Conservation (phyloP, 2,888 invertebrate genomes). For the Chironomus riparius region DNA sequence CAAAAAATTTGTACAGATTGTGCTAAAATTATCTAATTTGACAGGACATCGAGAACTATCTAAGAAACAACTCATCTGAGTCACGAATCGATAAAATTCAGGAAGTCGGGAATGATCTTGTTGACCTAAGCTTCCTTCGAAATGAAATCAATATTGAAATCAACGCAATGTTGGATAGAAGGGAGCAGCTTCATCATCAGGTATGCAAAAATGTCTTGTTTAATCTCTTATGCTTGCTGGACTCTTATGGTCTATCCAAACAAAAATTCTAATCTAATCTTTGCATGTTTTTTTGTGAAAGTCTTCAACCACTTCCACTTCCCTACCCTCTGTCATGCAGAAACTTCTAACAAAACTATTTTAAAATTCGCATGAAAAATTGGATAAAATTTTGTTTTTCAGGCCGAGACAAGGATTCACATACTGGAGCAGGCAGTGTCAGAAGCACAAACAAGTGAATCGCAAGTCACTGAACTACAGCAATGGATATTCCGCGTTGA, state of each 20-base stretch:
- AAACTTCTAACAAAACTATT: not conserved
- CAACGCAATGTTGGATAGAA: constrained; percentile 52
- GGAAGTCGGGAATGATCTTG: constrained; percentile 63
- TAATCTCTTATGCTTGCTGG: not conserved
- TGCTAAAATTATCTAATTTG: constrained; percentile 25
- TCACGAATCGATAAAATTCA: constrained; percentile 63
- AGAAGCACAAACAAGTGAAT: constrained; percentile 68
- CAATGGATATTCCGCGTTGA: constrained; percentile 62
- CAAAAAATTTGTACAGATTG: not conserved
- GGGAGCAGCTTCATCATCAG: constrained; percentile 61
- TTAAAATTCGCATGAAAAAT: not conserved
- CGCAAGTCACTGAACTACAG: constrained; percentile 61
- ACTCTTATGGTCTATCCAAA: not conserved
- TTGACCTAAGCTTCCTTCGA: constrained; percentile 66
- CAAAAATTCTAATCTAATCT: not conserved
- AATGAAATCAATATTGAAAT: constrained; percentile 58
- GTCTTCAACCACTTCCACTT: too few relatives aligned
- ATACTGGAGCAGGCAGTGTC: constrained; percentile 61
- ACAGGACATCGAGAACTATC: constrained; percentile 74
- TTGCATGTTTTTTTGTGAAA: too few relatives aligned
- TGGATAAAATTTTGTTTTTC: not conserved
- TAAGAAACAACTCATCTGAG: constrained; percentile 64
- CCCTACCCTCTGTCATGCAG: not conserved
- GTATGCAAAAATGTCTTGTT: constrained; percentile 37
- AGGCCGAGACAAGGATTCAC: constrained; percentile 41